Evolutionary conservation across 2,888 invertebrate species (phyloP).

Genomic region (Nomada fucata): DNA sequence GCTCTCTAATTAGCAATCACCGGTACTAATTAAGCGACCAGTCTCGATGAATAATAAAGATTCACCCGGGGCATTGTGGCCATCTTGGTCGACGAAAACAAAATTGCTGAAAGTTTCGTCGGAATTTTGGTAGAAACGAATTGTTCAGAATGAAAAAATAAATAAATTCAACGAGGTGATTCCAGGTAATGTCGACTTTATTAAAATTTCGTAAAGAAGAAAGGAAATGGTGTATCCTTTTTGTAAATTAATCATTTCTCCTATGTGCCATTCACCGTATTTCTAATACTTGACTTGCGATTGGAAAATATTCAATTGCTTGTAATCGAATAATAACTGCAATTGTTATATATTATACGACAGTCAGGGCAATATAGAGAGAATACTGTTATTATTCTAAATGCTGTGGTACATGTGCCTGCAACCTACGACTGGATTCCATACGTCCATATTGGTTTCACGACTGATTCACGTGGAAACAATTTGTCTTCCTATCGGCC

Average conservation of each 20-base stretch:
- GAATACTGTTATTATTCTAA: background rate
- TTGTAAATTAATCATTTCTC: no score
- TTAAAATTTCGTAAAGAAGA: no score
- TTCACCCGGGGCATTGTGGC: background rate
- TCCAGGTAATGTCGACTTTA: no score
- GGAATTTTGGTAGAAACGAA: background rate
- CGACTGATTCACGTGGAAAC: conserved; percentile 27
- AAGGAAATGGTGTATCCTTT: no score
- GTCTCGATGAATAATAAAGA: conserved; percentile 9
- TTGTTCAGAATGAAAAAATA: background rate
- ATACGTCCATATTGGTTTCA: conserved; percentile 8
- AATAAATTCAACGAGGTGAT: no score
- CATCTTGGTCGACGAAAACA: background rate
- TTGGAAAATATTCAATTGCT: background rate
- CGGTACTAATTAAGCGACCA: conserved; percentile 18
- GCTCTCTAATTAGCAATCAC: conserved; percentile 27
- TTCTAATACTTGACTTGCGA: background rate
- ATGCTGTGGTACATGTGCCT: background rate
- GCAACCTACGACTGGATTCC: conserved; percentile 20
- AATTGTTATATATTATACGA: no score
- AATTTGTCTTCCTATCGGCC: conserved; percentile 28
- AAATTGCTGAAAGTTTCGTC: background rate
- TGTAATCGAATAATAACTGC: no score
- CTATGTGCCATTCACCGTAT: background rate
- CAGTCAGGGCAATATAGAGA: background rate